A percentile compares a stretch with the other conserved stretches of the same genome.
These are phyloP conservation scores for Zapornia atra DNA, from an alignment of 2,113 vertebrate species.

Conservation along the genomic window DNA sequence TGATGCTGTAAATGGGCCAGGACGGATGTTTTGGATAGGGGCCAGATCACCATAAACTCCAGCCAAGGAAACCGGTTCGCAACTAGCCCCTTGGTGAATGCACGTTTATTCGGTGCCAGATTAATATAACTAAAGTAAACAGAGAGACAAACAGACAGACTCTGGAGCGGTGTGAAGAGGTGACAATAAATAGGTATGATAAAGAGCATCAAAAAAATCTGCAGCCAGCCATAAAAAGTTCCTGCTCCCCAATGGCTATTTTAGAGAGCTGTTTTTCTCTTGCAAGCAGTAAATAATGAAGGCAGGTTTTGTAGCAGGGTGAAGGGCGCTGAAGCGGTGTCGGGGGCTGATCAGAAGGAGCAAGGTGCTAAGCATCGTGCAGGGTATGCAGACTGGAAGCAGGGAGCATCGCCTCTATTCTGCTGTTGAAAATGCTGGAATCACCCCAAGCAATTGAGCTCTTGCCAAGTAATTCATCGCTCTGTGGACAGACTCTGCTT, in stretches of 20 bases:
- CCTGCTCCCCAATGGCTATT: background rate
- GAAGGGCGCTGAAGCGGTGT: background rate
- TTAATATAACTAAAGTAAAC: conserved; percentile 24
- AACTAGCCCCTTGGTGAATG: background rate
- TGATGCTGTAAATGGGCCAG: background rate
- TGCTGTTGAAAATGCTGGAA: background rate
- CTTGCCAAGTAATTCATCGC: conserved; percentile 21
- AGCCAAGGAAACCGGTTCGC: background rate
- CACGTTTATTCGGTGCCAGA: background rate
- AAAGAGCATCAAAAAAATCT: background rate
- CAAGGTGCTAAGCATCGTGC: background rate
- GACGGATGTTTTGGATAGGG: background rate
- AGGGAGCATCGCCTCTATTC: background rate
- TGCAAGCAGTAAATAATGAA: background rate
- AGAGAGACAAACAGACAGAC: background rate
- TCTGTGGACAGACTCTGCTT: conserved; percentile 2
- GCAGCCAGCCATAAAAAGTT: conserved; percentile 18
- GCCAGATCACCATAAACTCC: background rate
- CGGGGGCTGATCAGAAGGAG: background rate
- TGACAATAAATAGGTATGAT: conserved; percentile 2
- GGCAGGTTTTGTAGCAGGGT: background rate
- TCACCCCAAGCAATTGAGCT: conserved; percentile 3
- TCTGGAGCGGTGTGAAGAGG: background rate
- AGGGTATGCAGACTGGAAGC: background rate
- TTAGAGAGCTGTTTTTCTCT: conserved; percentile 7